phyloP scores from a whole-genome alignment of 1,140 invertebrate species.

The Trinorchestia longiramus region DNA sequence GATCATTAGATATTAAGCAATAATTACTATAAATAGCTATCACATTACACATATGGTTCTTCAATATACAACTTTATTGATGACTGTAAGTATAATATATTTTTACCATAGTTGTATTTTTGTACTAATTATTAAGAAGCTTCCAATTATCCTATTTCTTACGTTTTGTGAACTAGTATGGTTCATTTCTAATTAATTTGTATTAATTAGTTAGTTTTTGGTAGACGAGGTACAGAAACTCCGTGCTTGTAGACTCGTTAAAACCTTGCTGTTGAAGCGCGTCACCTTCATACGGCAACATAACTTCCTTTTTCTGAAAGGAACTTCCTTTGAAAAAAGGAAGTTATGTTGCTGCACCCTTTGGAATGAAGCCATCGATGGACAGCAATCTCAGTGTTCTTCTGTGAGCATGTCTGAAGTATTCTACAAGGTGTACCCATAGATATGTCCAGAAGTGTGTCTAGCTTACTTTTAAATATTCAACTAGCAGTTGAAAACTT shows the following conservation, averaged over 20 bases:
- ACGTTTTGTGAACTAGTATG: neutral
- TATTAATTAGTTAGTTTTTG: neutral
- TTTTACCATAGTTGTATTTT: conserved; percentile 44
- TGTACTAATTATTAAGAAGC: conserved; percentile 32
- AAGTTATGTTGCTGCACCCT: too few relatives aligned
- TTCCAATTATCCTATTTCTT: neutral
- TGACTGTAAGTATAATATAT: neutral
- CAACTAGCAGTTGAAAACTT: neutral
- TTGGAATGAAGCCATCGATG: too few relatives aligned
- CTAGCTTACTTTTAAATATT: neutral
- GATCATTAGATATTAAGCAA: neutral
- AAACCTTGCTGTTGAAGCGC: neutral
- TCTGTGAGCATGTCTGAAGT: neutral
- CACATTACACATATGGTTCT: neutral
- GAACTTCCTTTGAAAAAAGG: too few relatives aligned
- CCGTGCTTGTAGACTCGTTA: neutral
- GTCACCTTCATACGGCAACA: neutral
- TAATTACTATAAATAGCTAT: neutral
- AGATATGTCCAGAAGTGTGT: neutral
- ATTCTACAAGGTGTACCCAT: neutral
- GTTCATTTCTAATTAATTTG: neutral
- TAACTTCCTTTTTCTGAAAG: too few relatives aligned
- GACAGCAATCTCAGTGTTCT: neutral
- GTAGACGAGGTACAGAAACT: neutral
- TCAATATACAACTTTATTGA: neutral